phyloP scores from a whole-genome alignment of 1,140 invertebrate genomes.

The Phymorhynchus buccinoides region DNA sequence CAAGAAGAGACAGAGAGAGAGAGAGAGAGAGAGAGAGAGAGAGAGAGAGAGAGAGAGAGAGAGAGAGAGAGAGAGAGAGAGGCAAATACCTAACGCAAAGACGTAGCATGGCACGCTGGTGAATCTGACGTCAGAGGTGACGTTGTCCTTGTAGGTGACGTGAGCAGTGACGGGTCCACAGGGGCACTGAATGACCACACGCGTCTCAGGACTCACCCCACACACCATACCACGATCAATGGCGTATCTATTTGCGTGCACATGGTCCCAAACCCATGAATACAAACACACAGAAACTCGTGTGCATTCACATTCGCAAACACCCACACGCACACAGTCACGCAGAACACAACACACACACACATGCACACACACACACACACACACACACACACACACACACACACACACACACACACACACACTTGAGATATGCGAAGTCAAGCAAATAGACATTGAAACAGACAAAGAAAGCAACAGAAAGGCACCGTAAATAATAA shows the following conservation, averaged over 20 bases:
- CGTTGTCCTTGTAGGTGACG: slow-evolving; percentile 51
- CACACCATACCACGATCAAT: slow-evolving; percentile 54
- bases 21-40: too few relatives aligned
- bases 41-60: too few relatives aligned
- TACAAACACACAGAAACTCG: neutral
- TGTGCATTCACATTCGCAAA: neutral
- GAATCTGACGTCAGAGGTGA: slow-evolving; percentile 64
- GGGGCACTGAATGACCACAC: slow-evolving; percentile 68
- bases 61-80: too few relatives aligned
- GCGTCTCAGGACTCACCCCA: slow-evolving; percentile 56
- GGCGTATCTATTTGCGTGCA: slow-evolving; percentile 40
- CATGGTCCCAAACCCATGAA: too few relatives aligned
- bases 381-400: slow-evolving; percentile 24
- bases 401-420: neutral
- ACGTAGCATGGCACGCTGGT: slow-evolving; percentile 70
- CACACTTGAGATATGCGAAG: too few relatives aligned
- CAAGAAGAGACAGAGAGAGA: too few relatives aligned
- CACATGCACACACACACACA: neutral
- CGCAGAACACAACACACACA: neutral
- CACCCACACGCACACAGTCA: neutral
- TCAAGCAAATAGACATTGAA: too few relatives aligned
- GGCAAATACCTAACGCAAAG: slow-evolving; percentile 63
- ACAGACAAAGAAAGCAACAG: too few relatives aligned
- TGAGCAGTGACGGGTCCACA: slow-evolving; percentile 66
- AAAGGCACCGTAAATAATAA: too few relatives aligned